A percentile compares a stretch with the other conserved stretches of the same genome.
These are phyloP conservation scores for Ostrea edulis DNA, from an alignment of 1,140 invertebrate species.

Conservation along the genomic window DNA sequence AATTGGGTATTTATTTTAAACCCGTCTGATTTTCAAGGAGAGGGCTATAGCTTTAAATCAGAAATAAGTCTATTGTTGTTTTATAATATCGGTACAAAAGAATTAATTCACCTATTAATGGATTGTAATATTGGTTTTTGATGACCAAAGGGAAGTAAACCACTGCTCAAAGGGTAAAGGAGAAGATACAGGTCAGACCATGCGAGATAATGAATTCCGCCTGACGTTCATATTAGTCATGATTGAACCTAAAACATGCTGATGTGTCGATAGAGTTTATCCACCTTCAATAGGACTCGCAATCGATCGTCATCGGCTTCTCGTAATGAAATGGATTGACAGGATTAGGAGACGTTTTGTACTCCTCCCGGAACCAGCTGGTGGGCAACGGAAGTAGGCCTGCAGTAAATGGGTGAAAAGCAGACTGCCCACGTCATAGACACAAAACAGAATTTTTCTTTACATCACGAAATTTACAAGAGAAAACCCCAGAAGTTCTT, in stretches of 20 bases:
- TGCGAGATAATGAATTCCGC: neutral
- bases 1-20: neutral
- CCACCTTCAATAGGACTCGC: conserved; percentile 11
- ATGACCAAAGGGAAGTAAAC: neutral
- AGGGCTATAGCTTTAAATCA: neutral
- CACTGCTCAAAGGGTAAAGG: neutral
- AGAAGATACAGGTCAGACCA: conserved; percentile 7
- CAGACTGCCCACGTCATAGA: neutral
- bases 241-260: neutral
- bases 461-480: neutral
- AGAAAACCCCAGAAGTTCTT: neutral
- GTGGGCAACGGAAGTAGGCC: neutral
- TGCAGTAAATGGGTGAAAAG: neutral
- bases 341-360: conserved; percentile 9
- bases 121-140: neutral
- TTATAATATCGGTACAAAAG: neutral
- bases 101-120: neutral
- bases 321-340: neutral
- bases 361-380: conserved; percentile 16
- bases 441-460: neutral
- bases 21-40: neutral
- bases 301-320: conserved; percentile 11
- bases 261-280: conserved; percentile 1
- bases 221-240: neutral
- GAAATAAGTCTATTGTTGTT: neutral